phyloP scores from a whole-genome alignment of 2,113 vertebrate species.

The Rhinolophus sinicus region DNA sequence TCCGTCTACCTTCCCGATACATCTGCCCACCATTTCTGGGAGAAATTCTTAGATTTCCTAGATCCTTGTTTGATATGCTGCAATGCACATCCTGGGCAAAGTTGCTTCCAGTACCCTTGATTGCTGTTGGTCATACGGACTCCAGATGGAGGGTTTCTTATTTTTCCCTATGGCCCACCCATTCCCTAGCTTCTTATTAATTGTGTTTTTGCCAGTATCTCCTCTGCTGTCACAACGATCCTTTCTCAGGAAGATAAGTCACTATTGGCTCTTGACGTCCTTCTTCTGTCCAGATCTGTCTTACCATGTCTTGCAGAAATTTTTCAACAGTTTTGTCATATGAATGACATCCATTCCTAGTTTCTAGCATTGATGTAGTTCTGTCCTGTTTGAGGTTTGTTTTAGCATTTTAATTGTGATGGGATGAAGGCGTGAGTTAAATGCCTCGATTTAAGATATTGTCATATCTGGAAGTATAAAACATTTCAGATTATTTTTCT shows the following conservation, averaged over 20 bases:
- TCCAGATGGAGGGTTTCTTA: neutral
- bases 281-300: neutral
- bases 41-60: neutral
- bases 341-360: neutral
- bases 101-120: neutral
- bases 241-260: neutral
- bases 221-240: neutral
- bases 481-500: neutral
- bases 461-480: neutral
- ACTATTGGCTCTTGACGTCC: neutral
- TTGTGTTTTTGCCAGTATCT: neutral
- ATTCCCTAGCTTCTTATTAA: neutral
- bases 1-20: neutral
- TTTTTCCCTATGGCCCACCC: neutral
- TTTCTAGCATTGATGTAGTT: neutral
- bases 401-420: slow-evolving; percentile 51
- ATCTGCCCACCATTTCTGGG: neutral
- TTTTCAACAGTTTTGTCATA: slow-evolving; percentile 15
- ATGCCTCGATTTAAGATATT: neutral
- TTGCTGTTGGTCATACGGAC: neutral
- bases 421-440: neutral
- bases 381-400: slow-evolving; percentile 27
- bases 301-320: slow-evolving; percentile 1
- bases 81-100: neutral
- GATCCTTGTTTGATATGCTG: neutral